Base-by-base conservation (phyloP, 2,888 invertebrate species). In the Neria commutata region DNA sequence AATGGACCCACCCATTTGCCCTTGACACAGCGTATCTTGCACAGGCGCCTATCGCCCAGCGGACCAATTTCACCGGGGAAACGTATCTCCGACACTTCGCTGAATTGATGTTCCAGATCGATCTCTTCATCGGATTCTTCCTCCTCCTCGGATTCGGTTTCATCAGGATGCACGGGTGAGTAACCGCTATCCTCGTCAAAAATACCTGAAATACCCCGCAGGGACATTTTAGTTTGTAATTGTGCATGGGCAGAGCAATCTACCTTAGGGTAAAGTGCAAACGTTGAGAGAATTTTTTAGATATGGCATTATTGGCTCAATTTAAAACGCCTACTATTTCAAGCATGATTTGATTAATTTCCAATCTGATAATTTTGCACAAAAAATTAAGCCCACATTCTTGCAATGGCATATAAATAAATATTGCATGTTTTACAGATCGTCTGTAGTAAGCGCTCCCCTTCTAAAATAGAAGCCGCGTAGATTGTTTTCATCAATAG, bases 1-100 rank as follows among this genome's bases (percentile, higher is more conserved):
- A 92, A 83, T 1, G 92, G 92, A 2, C 92, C 92, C 42, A 91
- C 90, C 92, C 92, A 92, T 77, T 90, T 89, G 47, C 92, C 92
- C 74, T 89, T 90, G 61, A 92, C 88, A 76, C 92, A 92, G 79
- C 92, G 91, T 66, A 92, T 91, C 81, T 92, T 92, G 81, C 92
- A 92, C 56, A 91, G 85, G 24, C 91, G 84, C 57, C 87, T 84
- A 76, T 91, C 91, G 63, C 88, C 88, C 60, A 89, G 81, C 2
- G 90, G 89, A 11, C 90, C 90, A 64, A 91, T 88, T 64, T 90
- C 85, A 17, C 91, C 91, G n/a, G 89, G 88, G 79, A 92, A 92
- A 62, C 82, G 81, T 60, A 82, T 81, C 67, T 82, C 82, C 10
- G 80, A 80, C 29, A 82, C 81, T 69, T 82, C 82, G 50, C 78